Conservation (phyloP, 2,888 invertebrate genomes). For the Lutraria lutraria region DNA sequence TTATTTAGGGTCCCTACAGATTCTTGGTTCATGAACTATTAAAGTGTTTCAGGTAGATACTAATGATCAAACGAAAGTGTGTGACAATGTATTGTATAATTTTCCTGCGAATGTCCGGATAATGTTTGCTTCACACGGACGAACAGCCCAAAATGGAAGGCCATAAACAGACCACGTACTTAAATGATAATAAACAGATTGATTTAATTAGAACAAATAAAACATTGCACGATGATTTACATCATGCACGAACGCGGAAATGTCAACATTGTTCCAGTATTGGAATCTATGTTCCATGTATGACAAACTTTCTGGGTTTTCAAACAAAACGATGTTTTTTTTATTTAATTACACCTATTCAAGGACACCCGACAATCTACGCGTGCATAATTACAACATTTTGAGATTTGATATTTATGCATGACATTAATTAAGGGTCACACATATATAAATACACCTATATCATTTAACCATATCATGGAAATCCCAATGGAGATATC, state of each 20-base stretch:
- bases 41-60: no score
- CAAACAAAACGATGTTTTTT: background rate
- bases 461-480: conserved; percentile 5
- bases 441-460: background rate
- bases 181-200: no score
- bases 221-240: background rate
- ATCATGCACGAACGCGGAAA: background rate
- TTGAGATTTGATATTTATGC: background rate
- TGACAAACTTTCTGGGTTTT: background rate
- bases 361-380: background rate
- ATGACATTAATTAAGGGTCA: background rate
- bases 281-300: background rate
- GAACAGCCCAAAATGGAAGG: no score
- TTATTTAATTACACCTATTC: background rate
- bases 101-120: no score
- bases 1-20: no score
- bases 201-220: no score
- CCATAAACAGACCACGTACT: no score
- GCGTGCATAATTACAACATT: background rate
- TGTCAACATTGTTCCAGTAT: background rate
- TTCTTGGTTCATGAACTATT: no score
- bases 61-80: no score
- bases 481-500: background rate
- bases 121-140: no score
- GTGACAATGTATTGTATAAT: no score